Evolutionary conservation across 2,113 vertebrate genomes (phyloP), one percentile per base, ranked within the genome.

Genomic region (Catharus fuscescens): DNA sequence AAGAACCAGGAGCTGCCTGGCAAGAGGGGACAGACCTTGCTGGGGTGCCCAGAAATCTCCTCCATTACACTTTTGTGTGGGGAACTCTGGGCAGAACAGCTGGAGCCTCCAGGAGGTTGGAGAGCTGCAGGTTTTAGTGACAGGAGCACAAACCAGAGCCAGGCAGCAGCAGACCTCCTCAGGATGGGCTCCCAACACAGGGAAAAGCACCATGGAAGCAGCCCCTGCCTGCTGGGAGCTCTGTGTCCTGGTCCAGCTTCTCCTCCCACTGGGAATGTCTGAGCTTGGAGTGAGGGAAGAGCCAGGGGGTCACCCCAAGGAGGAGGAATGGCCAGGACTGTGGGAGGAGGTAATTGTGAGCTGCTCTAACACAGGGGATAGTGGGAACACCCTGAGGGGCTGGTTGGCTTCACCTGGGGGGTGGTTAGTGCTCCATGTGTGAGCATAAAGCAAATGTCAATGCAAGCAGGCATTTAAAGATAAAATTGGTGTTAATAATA

Each of bases 401-500:
- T 82, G 73, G 1, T 7, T 59, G 86, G 54, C 54, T 31, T 31
- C 0, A 9, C 18, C 71, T 69, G 5, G 26, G 10, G 20, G 18
- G 21, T 13, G 32, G 16, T 79, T 32, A 10, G 73, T 82, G 36
- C 61, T 72, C 44, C 4, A 0, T 56, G 20, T 16, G 24, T 57
- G 36, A 42, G 45, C 47, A 23, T 5, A 45, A 57, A 80, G 88
- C 38, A 82, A 94, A 96, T 88, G 90, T 72, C 90, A 87, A 11
- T 2, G 47, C 62, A 65, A 57, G 60, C 71, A 86, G 83, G 69
- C 47, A 17, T 65, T 78, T 80, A 73, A n/a, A 92, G 89, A 38
- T 32, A 50, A 61, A 95, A 92, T 23, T 59, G 44, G 52, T 66
- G 77, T 42, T 95, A 78, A 86, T 80, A 92, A 69, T 28, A 78